Conservation (phyloP, 2,797 vertebrate species). For the Oreonectes daqikongensis region DNA sequence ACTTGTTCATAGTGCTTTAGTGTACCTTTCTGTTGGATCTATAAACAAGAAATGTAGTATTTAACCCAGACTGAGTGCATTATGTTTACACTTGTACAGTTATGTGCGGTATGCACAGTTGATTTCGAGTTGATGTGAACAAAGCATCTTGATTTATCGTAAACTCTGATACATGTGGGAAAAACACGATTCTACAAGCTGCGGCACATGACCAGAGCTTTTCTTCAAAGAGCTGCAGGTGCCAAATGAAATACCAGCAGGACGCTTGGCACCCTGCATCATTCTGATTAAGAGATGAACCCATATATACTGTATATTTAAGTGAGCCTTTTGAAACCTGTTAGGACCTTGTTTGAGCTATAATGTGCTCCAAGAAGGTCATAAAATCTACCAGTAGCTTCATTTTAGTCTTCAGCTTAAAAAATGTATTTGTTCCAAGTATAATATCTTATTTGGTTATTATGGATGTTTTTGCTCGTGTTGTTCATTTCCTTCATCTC, state of each 20-base stretch:
- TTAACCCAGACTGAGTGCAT: neutral
- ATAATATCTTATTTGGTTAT: no score
- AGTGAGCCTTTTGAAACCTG: neutral
- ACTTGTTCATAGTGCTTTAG: neutral
- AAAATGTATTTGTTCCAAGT: no score
- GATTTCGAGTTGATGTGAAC: neutral
- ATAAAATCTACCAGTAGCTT: no score
- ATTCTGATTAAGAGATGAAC: neutral
- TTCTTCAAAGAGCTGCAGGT: neutral
- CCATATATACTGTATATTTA: neutral
- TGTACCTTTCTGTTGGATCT: neutral
- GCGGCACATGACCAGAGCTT: neutral
- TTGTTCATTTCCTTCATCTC: neutral
- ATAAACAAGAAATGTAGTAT: neutral
- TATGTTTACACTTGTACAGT: neutral
- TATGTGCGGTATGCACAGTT: neutral
- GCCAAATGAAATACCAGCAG: neutral
- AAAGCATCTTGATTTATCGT: neutral
- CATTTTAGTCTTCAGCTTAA: no score
- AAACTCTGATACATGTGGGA: neutral
- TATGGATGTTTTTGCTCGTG: no score
- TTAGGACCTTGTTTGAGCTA: neutral
- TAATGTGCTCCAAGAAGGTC: neutral
- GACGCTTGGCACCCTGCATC: neutral
- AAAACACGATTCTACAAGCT: neutral